Percentiles rank a stretch among this genome's conserved stretches.
Evolutionary conservation across 2,797 vertebrate species (phyloP).

Genomic region (Mormyrus hasselquistii): DNA sequence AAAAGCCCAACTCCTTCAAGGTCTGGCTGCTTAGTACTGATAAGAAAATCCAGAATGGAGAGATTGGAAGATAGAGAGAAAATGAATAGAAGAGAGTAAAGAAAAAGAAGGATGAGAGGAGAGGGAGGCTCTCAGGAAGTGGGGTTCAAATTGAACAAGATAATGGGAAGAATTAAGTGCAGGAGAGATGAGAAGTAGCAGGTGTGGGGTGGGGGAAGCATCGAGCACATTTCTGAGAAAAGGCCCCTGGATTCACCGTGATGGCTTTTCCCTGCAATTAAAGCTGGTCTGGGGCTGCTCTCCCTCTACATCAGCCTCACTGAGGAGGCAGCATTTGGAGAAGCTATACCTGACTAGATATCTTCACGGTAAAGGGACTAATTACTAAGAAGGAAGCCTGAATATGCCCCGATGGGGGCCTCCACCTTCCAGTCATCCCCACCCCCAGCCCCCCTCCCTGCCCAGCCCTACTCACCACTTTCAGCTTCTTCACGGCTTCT

Average conservation of each 20-base stretch:
- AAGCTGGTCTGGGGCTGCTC: background rate
- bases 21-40: background rate
- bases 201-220: background rate
- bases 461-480: constrained; percentile 66
- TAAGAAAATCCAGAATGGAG: background rate
- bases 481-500: constrained; percentile 86
- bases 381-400: background rate
- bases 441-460: background rate
- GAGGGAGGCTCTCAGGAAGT: background rate
- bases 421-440: background rate
- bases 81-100: background rate
- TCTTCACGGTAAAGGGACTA: background rate
- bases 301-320: background rate
- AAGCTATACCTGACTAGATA: background rate
- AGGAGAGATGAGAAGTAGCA: background rate
- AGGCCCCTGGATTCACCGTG: background rate
- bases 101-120: background rate
- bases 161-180: background rate
- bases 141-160: background rate
- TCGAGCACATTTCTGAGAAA: background rate
- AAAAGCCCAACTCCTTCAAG: background rate
- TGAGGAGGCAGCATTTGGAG: background rate
- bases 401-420: background rate
- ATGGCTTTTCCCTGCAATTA: background rate
- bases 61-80: background rate